Conservation (phyloP, 2,797 vertebrate species). For the Betta splendens region DNA sequence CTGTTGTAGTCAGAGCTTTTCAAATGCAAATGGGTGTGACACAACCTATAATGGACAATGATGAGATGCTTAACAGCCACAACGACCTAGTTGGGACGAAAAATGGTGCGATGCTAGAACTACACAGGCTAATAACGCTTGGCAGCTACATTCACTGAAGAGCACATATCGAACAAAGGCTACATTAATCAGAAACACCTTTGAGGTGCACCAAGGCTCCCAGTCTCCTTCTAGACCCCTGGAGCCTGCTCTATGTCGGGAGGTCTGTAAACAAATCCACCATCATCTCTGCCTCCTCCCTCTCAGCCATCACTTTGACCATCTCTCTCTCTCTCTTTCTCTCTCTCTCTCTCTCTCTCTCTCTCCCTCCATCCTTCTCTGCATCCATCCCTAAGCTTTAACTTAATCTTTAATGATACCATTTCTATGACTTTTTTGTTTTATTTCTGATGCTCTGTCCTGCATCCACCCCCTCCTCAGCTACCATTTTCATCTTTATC, state of each 20-base stretch:
- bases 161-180: background rate
- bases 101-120: no score
- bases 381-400: background rate
- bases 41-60: no score
- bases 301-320: background rate
- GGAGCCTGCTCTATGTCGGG: conserved; percentile 71
- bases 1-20: no score
- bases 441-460: no score
- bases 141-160: background rate
- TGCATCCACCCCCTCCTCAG: no score
- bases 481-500: no score
- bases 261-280: conserved; percentile 58
- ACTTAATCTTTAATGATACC: background rate
- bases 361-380: no score
- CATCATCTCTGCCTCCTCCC: conserved; percentile 28
- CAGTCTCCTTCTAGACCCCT: conserved; percentile 67
- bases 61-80: no score
- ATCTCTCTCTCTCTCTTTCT: conserved; percentile 1
- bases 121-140: no score
- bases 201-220: conserved; percentile 42
- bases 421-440: conserved; percentile 7
- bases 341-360: conserved; percentile 5
- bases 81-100: no score
- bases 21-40: no score
- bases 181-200: conserved; percentile 26